Conservation (phyloP, 2,888 invertebrate genomes). For the Tubiluchus corallicola region DNA sequence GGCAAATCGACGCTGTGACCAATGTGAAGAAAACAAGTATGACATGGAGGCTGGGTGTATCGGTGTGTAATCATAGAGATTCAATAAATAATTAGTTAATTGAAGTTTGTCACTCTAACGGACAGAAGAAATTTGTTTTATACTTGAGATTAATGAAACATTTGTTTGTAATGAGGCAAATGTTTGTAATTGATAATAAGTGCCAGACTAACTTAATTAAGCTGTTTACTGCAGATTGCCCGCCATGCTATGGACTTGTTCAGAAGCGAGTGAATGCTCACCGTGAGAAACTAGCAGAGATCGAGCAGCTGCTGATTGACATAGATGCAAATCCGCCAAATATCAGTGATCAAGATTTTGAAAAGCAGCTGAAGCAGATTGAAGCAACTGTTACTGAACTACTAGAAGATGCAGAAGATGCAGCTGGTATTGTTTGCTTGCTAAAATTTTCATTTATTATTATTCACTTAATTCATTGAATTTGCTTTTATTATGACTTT, state of each 20-base stretch:
- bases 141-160: background rate
- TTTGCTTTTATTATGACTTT: too few relatives aligned
- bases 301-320: constrained; percentile 56
- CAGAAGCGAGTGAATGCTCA: constrained; percentile 63
- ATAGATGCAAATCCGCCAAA: constrained; percentile 83
- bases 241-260: constrained; percentile 84
- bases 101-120: too few relatives aligned
- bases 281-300: constrained; percentile 46
- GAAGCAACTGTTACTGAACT: constrained; percentile 54
- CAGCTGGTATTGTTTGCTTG: constrained; percentile 32
- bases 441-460: too few relatives aligned
- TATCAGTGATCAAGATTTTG: constrained; percentile 76
- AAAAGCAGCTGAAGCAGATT: constrained; percentile 54
- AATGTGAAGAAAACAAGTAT: constrained; percentile 89
- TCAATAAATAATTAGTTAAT: too few relatives aligned
- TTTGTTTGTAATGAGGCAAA: constrained; percentile 8
- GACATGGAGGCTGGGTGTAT: constrained; percentile 59
- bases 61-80: constrained; percentile 20
- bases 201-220: too few relatives aligned
- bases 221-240: constrained; percentile 47
- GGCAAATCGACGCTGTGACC: constrained; percentile 78
- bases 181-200: constrained; percentile 7
- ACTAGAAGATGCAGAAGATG: constrained; percentile 51
- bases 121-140: background rate
- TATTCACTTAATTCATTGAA: too few relatives aligned